Evolutionary conservation across 1,140 invertebrate species (phyloP).

Genomic region (Homalodisca vitripennis): DNA sequence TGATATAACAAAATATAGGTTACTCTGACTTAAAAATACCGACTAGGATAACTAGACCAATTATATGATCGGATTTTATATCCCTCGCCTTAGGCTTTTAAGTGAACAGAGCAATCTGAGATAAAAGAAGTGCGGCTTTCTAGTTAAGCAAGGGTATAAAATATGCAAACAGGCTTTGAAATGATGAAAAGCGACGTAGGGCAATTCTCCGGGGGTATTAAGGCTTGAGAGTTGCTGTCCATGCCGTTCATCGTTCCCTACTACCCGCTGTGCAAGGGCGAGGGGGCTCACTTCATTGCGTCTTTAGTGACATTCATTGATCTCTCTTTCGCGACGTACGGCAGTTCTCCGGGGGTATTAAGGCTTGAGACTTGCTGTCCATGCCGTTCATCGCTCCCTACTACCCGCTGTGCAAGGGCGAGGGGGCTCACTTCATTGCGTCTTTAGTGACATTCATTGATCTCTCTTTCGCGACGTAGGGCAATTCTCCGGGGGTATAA

Average conservation of each 20-base stretch:
- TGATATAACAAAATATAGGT: too few relatives aligned
- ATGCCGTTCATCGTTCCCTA: neutral
- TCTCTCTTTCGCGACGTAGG: neutral
- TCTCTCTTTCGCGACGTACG: neutral
- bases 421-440: too few relatives aligned
- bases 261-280: too few relatives aligned
- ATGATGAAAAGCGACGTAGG: neutral
- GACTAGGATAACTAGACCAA: too few relatives aligned
- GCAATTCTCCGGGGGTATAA: neutral
- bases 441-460: too few relatives aligned
- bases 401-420: too few relatives aligned
- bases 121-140: neutral
- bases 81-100: too few relatives aligned
- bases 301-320: too few relatives aligned
- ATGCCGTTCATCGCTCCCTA: neutral
- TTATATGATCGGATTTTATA: too few relatives aligned
- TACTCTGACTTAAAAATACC: too few relatives aligned
- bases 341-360: neutral
- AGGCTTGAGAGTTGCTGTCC: neutral
- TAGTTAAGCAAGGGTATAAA: neutral
- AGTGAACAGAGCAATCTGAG: too few relatives aligned
- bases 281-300: too few relatives aligned
- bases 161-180: neutral
- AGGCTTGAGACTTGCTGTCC: neutral
- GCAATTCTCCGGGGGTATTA: neutral